Conservation (phyloP, 2,113 vertebrate genomes). For the Xiphorhynchus elegans region DNA sequence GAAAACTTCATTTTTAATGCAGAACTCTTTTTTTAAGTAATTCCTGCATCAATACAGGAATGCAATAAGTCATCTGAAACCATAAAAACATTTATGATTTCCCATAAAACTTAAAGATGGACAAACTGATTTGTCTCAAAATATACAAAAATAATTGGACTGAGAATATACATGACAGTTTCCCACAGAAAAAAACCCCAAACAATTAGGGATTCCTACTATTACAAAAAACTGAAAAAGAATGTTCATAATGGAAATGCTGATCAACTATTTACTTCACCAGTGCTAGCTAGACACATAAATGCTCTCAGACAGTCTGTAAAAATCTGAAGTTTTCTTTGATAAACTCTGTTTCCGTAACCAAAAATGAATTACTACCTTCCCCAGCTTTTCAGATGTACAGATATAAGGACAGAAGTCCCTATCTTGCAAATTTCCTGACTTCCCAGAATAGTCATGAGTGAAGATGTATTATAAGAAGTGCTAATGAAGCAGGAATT, state of each 20-base stretch:
- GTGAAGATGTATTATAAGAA: not conserved
- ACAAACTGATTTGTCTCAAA: constrained; percentile 67
- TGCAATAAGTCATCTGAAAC: constrained; percentile 58
- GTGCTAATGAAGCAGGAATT: not conserved
- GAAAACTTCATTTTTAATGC: not conserved
- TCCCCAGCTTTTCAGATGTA: not conserved
- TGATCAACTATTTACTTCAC: constrained; percentile 17
- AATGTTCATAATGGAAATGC: constrained; percentile 41
- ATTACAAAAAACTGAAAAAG: constrained; percentile 50
- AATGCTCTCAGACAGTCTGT: not conserved
- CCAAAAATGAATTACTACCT: not conserved
- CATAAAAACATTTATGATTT: constrained; percentile 44
- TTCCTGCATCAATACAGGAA: constrained; percentile 34
- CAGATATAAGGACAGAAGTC: not conserved
- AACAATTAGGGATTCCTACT: constrained; percentile 37
- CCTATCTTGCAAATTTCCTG: constrained; percentile 20
- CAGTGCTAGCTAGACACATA: constrained; percentile 4
- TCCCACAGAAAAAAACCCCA: constrained; percentile 46
- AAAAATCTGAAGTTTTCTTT: not conserved
- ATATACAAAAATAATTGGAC: constrained; percentile 61
- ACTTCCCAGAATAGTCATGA: constrained; percentile 27
- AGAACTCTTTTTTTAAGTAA: constrained; percentile 50
- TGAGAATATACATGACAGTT: constrained; percentile 58
- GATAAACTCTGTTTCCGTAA: not conserved
- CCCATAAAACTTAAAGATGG: constrained; percentile 57